Conservation (phyloP, 2,888 invertebrate species). For the Galeopsomyia nigrocyanea region DNA sequence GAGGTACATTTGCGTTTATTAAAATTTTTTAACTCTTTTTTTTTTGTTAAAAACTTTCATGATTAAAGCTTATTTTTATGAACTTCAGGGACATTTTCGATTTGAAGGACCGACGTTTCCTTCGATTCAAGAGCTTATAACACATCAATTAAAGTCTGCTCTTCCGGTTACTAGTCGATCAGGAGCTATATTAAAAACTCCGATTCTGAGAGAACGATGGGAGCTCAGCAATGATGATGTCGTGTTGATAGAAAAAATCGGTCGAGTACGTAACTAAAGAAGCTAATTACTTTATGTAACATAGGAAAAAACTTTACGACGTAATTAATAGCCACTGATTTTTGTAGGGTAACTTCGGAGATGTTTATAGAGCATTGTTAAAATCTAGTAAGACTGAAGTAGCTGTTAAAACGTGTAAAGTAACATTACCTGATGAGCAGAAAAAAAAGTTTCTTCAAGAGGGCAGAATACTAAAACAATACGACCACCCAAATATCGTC, state of each 20-base stretch:
- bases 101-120: conserved; percentile 96
- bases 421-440: conserved; percentile 93
- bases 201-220: conserved; percentile 93
- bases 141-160: conserved; percentile 88
- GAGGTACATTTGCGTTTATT: conserved; percentile 74
- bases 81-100: conserved; percentile 85
- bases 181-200: conserved; percentile 87
- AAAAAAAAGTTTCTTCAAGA: conserved; percentile 96
- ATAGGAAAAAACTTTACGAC: conserved; percentile 6
- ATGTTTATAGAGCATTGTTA: conserved; percentile 93
- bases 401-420: conserved; percentile 95
- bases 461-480: conserved; percentile 94
- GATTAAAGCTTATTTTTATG: conserved; percentile 4
- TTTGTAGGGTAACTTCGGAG: conserved; percentile 94
- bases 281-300: conserved; percentile 1
- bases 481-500: conserved; percentile 97
- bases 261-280: conserved; percentile 77
- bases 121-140: conserved; percentile 91
- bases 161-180: conserved; percentile 93
- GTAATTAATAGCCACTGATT: conserved; percentile 3
- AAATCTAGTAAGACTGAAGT: conserved; percentile 88
- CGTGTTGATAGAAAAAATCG: conserved; percentile 91
- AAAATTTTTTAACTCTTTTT: conserved; percentile 7
- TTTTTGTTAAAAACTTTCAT: conserved; percentile 9
- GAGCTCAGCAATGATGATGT: conserved; percentile 97